These are phyloP conservation scores for Poeciliopsis presidionis DNA, from an alignment of 2,797 vertebrate genomes.

Conservation along the genomic window DNA sequence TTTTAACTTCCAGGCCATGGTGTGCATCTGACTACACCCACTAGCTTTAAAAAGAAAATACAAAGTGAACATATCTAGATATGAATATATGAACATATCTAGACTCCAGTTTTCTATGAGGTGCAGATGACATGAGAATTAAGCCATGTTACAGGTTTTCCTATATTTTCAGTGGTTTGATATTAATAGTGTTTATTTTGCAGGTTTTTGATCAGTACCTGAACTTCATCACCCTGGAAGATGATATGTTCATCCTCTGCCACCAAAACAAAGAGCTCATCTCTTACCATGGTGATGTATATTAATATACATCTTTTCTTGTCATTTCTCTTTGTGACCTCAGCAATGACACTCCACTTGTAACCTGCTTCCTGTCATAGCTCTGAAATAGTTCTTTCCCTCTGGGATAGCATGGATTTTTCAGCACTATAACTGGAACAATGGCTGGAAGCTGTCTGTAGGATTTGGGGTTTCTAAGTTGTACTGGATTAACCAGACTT, in stretches of 20 bases:
- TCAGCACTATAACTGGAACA: neutral
- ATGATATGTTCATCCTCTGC: constrained; percentile 97
- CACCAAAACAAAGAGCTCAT: constrained; percentile 97
- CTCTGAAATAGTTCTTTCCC: neutral
- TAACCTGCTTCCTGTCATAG: neutral
- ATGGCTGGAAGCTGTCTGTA: neutral
- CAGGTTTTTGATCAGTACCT: constrained; percentile 99
- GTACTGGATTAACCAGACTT: neutral
- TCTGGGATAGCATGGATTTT: neutral
- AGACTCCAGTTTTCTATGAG: too few relatives aligned
- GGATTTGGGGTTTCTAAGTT: neutral
- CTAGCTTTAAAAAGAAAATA: too few relatives aligned
- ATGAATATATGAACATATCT: too few relatives aligned
- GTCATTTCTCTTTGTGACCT: neutral
- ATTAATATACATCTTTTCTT: constrained; percentile 8
- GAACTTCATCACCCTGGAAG: constrained; percentile 98
- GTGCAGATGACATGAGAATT: neutral
- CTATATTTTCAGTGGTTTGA: neutral
- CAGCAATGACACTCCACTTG: neutral
- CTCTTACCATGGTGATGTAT: constrained; percentile 91
- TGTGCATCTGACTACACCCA: too few relatives aligned
- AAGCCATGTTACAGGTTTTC: neutral
- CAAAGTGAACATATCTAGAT: too few relatives aligned
- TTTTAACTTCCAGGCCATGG: too few relatives aligned
- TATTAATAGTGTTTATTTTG: constrained; percentile 6